Conservation (phyloP, 2,113 vertebrate genomes). For the Ondatra zibethicus region DNA sequence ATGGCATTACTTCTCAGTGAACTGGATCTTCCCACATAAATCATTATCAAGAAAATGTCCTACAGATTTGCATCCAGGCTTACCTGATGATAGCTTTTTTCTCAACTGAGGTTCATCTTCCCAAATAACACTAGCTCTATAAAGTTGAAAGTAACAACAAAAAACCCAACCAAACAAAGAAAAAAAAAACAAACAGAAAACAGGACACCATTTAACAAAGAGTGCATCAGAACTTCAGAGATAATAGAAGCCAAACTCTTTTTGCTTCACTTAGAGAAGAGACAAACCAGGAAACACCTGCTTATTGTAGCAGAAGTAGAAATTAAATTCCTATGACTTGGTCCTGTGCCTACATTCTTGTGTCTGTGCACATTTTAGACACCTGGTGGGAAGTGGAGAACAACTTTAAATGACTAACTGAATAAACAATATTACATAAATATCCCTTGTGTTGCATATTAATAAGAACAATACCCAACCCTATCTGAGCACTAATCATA, state of each 20-base stretch:
- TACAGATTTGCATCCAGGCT: not conserved
- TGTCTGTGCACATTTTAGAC: not conserved
- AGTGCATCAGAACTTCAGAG: constrained; percentile 7
- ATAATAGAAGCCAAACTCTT: not conserved
- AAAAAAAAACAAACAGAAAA: not conserved
- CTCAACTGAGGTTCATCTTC: not conserved
- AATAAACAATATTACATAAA: not conserved
- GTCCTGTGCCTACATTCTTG: not conserved
- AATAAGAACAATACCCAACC: not conserved
- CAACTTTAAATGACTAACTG: not conserved
- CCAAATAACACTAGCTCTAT: not conserved
- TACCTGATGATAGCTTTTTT: not conserved
- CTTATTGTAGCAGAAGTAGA: not conserved
- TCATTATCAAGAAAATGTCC: not conserved
- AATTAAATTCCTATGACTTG: not conserved
- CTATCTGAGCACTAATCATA: not conserved
- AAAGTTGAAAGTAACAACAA: not conserved
- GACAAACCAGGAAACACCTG: not conserved
- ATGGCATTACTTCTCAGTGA: not conserved
- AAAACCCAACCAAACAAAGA: not conserved
- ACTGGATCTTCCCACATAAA: not conserved
- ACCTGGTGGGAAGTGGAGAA: not conserved
- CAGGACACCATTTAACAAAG: constrained; percentile 8
- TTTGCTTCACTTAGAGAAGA: not conserved
- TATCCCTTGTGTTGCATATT: not conserved